Conservation (phyloP, 2,888 invertebrate species). For the Yponomeuta evonymella region DNA sequence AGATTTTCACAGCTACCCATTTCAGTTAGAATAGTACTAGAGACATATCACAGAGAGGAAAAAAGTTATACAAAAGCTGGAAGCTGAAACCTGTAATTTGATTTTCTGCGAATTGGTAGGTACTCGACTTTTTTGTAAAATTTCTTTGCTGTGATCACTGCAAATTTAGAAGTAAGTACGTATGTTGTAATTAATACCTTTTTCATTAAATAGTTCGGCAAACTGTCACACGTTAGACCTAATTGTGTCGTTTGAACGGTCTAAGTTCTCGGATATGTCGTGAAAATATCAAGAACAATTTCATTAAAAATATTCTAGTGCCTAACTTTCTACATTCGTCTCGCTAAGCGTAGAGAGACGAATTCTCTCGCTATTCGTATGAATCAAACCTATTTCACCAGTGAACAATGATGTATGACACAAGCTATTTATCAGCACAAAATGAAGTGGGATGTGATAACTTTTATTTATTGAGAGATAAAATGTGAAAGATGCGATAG, state of each 20-base stretch:
- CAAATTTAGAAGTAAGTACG: no score
- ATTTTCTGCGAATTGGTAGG: no score
- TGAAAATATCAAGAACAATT: not conserved
- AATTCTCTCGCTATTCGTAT: not conserved
- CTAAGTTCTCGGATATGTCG: not conserved
- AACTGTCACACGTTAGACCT: not conserved
- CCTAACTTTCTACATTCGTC: not conserved
- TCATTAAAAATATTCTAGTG: not conserved
- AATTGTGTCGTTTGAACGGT: not conserved
- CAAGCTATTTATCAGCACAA: conserved; percentile 4
- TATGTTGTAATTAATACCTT: no score
- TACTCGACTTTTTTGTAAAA: no score
- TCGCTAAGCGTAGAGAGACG: not conserved
- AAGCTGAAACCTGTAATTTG: no score
- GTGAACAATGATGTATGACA: conserved; percentile 2
- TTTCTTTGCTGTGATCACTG: no score
- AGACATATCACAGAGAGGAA: not conserved
- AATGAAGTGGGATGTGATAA: conserved; percentile 8
- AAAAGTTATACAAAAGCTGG: not conserved
- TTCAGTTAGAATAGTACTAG: not conserved
- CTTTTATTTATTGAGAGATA: conserved; percentile 13
- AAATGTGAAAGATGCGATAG: conserved; percentile 4
- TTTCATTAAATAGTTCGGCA: not conserved
- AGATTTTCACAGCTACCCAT: not conserved
- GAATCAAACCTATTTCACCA: conserved; percentile 2